phyloP scores from a whole-genome alignment of 2,888 invertebrate species.

The Cylindroiulus punctatus region DNA sequence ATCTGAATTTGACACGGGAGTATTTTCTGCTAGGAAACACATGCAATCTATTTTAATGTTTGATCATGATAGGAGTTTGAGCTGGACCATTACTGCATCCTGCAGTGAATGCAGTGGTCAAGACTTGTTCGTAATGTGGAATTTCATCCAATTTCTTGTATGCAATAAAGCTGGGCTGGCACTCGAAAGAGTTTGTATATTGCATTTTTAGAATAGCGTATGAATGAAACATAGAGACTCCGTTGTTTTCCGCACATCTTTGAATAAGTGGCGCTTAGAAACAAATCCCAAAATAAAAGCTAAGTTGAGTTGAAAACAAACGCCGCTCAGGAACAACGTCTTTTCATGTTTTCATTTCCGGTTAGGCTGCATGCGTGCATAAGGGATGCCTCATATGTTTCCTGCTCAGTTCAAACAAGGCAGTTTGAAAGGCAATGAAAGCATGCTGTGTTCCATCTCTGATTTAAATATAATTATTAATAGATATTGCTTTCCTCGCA shows the following conservation, averaged over 20 bases:
- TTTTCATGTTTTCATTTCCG: constrained; percentile 22
- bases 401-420: background rate
- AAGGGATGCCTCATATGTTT: background rate
- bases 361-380: background rate
- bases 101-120: too few relatives aligned
- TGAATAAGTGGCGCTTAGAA: constrained; percentile 35
- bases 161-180: constrained; percentile 6
- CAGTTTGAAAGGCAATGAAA: background rate
- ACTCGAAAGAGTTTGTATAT: background rate
- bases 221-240: constrained; percentile 13
- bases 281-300: constrained; percentile 39
- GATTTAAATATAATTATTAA: too few relatives aligned
- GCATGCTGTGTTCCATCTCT: too few relatives aligned
- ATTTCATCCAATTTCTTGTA: background rate
- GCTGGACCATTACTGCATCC: too few relatives aligned
- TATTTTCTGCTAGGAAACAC: too few relatives aligned
- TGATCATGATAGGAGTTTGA: too few relatives aligned
- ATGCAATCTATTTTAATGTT: too few relatives aligned
- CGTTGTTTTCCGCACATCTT: constrained; percentile 2
- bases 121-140: background rate
- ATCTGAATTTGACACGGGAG: too few relatives aligned
- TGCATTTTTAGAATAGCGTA: constrained; percentile 34
- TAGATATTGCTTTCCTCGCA: too few relatives aligned
- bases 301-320: background rate
- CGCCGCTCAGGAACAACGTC: constrained; percentile 3